phyloP scores from a whole-genome alignment of 2,888 invertebrate species.

The Quadroppia sp. region DNA sequence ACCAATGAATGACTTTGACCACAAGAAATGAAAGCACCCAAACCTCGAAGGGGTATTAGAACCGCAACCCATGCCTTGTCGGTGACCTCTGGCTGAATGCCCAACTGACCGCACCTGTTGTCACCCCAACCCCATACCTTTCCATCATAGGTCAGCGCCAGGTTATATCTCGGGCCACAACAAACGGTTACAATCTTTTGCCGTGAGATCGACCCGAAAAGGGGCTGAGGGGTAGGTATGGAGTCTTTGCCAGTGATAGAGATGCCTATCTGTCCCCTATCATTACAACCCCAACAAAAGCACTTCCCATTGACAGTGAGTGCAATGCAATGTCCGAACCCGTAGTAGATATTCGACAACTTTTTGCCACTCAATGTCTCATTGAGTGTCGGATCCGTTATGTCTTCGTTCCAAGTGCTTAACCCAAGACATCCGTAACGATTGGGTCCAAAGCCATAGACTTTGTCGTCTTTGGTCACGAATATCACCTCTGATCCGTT shows the following conservation, averaged over 20 bases:
- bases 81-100: no score
- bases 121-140: neutral
- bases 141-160: neutral
- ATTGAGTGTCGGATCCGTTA: neutral
- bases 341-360: neutral
- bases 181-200: neutral
- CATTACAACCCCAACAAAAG: neutral
- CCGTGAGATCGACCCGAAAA: neutral
- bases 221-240: neutral
- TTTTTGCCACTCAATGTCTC: neutral
- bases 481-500: neutral
- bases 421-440: neutral
- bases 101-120: neutral
- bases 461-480: neutral
- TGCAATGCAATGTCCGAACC: neutral
- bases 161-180: neutral
- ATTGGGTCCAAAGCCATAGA: constrained; percentile 2
- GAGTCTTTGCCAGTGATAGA: neutral
- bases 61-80: neutral
- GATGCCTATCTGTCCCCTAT: neutral
- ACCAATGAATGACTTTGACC: neutral
- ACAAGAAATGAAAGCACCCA: no score
- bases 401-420: neutral
- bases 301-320: neutral
- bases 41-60: no score